Percentiles rank a stretch among this genome's conserved stretches.
phyloP scores from a whole-genome alignment of 1,140 invertebrate genomes.

The Pectinophora gossypiella region DNA sequence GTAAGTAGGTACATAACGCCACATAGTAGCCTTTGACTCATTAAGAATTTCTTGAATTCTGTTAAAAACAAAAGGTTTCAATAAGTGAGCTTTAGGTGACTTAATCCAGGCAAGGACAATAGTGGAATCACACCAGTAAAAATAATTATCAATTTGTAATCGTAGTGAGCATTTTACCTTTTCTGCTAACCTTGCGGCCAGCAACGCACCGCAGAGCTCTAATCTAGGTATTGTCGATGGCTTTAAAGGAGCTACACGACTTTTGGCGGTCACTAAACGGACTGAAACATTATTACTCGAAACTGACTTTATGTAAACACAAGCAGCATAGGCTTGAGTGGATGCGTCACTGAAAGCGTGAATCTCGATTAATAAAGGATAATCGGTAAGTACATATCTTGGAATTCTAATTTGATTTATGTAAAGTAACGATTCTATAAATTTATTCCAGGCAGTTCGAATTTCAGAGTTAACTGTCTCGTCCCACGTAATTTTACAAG shows the following conservation, averaged over 20 bases:
- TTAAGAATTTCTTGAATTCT: neutral
- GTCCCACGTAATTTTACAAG: slow-evolving; percentile 7
- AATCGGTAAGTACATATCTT: too few species aligned
- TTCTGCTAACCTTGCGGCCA: neutral
- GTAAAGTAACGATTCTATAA: too few species aligned
- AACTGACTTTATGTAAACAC: slow-evolving; percentile 2
- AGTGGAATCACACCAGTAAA: slow-evolving; percentile 8
- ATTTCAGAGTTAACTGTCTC: too few species aligned
- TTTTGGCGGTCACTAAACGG: neutral
- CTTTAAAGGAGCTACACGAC: neutral
- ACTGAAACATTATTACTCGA: neutral
- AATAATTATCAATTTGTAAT: neutral
- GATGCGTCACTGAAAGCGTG: slow-evolving; percentile 11
- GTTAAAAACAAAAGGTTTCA: slow-evolving; percentile 5
- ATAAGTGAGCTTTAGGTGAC: neutral
- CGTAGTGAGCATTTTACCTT: slow-evolving; percentile 7
- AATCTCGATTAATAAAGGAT: neutral
- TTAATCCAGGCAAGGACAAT: slow-evolving; percentile 8
- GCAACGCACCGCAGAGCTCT: slow-evolving; percentile 6
- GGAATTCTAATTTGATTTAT: too few species aligned
- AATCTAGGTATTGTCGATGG: slow-evolving; percentile 4
- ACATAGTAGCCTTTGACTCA: neutral
- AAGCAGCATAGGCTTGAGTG: slow-evolving; percentile 1
- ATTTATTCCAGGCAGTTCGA: too few species aligned
- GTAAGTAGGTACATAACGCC: neutral